Percentiles rank a stretch among this genome's conserved stretches.
phyloP scores from a whole-genome alignment of 2,888 invertebrate genomes.

The Drosophila ochracea region DNA sequence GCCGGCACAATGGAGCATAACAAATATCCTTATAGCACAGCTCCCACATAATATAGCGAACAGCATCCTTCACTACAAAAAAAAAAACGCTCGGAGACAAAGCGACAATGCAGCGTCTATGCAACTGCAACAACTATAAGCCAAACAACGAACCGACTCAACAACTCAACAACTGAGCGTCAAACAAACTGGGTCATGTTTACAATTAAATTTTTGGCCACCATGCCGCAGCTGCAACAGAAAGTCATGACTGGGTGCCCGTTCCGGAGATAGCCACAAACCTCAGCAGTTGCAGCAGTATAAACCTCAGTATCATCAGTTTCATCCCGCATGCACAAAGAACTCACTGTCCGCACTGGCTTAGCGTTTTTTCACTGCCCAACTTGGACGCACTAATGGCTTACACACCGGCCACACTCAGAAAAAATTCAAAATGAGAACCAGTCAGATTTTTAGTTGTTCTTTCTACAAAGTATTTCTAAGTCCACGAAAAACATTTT shows the following conservation, averaged over 20 bases:
- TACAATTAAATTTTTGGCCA: constrained; percentile 76
- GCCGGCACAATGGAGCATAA: constrained; percentile 68
- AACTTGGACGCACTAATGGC: constrained; percentile 46
- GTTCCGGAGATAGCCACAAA: constrained; percentile 47
- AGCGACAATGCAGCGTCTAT: constrained; percentile 26
- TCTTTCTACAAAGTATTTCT: background rate
- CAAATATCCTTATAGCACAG: constrained; percentile 59
- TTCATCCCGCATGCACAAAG: constrained; percentile 75
- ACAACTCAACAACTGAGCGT: constrained; percentile 3
- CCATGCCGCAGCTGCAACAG: constrained; percentile 12
- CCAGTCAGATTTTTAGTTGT: background rate
- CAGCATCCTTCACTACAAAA: constrained; percentile 62
- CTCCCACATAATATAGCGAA: constrained; percentile 67
- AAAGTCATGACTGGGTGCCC: constrained; percentile 32
- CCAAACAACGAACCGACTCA: background rate
- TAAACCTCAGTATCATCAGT: constrained; percentile 42
- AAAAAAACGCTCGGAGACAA: constrained; percentile 36
- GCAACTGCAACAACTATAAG: constrained; percentile 1
- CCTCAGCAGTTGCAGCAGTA: constrained; percentile 11
- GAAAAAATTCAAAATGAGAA: background rate
- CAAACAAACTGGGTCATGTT: constrained; percentile 74
- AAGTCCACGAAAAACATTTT: background rate
- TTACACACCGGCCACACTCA: constrained; percentile 21
- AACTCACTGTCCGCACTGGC: constrained; percentile 42
- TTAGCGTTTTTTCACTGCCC: constrained; percentile 53